Evolutionary conservation across 2,113 vertebrate genomes (phyloP).

Genomic region (Petaurus breviceps): DNA sequence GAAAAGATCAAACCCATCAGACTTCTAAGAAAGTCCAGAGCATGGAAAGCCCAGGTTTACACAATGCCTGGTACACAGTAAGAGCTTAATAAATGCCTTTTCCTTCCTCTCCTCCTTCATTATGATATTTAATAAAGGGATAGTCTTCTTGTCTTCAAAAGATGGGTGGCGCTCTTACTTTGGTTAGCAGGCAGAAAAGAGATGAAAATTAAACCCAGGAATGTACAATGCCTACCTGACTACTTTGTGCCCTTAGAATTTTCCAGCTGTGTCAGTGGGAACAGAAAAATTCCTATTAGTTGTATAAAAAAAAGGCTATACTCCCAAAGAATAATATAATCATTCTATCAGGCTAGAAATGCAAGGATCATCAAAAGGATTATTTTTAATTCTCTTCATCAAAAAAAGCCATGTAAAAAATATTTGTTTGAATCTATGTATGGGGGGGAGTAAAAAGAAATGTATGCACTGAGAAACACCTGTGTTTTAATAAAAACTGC

Average conservation of each 20-base stretch:
- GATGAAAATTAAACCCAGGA: slow-evolving; percentile 25
- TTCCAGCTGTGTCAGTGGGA: slow-evolving; percentile 29
- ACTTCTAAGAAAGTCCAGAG: neutral
- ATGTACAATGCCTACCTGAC: slow-evolving; percentile 12
- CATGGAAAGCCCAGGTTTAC: neutral
- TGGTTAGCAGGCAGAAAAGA: slow-evolving; percentile 43
- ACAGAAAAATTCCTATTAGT: neutral
- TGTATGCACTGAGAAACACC: slow-evolving; percentile 1
- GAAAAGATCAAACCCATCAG: neutral
- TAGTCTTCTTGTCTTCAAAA: slow-evolving; percentile 14
- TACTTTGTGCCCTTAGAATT: neutral
- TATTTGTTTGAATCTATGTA: neutral
- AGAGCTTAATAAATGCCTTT: neutral
- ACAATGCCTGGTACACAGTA: neutral
- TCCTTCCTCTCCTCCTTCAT: neutral
- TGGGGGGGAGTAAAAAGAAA: neutral
- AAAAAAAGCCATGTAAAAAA: slow-evolving; percentile 53
- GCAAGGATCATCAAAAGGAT: slow-evolving; percentile 38
- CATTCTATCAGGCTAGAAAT: slow-evolving; percentile 26
- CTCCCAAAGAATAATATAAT: neutral
- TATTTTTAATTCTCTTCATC: slow-evolving; percentile 49
- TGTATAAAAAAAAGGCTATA: slow-evolving; percentile 23
- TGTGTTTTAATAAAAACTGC: slow-evolving; percentile 42
- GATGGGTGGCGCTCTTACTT: slow-evolving; percentile 40
- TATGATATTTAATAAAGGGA: slow-evolving; percentile 1